Conservation (phyloP, 2,113 vertebrate genomes). For the Cephalophus harveyi region DNA sequence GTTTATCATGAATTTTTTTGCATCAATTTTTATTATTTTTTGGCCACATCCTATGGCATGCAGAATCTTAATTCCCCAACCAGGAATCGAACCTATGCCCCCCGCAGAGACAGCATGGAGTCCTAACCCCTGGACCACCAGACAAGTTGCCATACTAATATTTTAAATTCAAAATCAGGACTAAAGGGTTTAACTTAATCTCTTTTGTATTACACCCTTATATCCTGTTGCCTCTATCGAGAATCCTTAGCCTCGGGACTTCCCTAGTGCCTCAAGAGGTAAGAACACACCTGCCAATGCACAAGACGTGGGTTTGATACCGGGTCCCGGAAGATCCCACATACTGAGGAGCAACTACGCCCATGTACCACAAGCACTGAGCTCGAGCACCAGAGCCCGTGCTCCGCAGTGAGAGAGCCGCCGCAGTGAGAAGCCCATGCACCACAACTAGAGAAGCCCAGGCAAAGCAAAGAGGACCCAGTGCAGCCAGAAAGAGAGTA, state of each 20-base stretch:
- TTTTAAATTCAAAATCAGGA: not conserved
- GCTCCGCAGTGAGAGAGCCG: rapidly evolving
- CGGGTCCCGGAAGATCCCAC: not conserved
- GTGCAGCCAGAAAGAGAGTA: not conserved
- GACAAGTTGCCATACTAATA: not conserved
- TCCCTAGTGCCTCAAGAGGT: not conserved
- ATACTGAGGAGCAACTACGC: not conserved
- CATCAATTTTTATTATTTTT: not conserved
- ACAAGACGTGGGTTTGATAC: not conserved
- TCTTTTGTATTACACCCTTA: not conserved
- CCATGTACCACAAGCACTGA: not conserved
- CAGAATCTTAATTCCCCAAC: not conserved
- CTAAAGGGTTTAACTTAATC: not conserved
- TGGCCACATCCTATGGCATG: not conserved
- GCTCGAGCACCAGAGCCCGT: not conserved
- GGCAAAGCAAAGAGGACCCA: not conserved
- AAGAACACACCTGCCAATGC: not conserved
- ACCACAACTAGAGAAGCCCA: not conserved
- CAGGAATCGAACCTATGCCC: not conserved
- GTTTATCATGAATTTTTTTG: not conserved
- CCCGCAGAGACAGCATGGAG: not conserved
- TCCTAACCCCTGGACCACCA: not conserved
- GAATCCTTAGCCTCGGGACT: not conserved
- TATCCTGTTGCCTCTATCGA: not conserved
- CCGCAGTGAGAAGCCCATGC: rapidly evolving